Base-by-base conservation (phyloP, 2,888 invertebrate species). In the Epicampocera succincta region DNA sequence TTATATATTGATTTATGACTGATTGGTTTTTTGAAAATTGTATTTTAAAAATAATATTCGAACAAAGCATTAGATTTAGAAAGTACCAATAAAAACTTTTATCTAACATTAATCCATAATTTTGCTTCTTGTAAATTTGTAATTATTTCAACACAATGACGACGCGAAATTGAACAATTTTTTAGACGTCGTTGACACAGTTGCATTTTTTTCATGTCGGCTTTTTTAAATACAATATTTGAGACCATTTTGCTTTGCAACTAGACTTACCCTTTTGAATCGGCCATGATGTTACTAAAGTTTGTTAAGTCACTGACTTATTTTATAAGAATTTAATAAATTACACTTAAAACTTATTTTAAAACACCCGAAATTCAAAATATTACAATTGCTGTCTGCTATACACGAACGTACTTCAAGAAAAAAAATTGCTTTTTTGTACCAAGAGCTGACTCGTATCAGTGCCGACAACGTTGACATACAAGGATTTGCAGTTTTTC, bases 261-360 rank as follows among this genome's bases (percentile, higher is more conserved):
- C 65, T 84, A 80, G 72, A 90, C 90, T 90, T 87, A 91, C 90
- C 90, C 89, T 82, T 91, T 91, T 29, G 91, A 88, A 84, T 91
- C 90, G 84, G 90, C 90, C 90, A 91, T 91, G 60, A n/a, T 68
- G 86, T 83, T 76, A 77, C 42, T 84, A 84, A 73, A 84, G 79
- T 84, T 84, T 75, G 56, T 85, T 69, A 65, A 58, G 46, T 79
- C 72, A 68, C 56, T 84, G 56, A 83, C 82, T 85, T 84, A 83
- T 73, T 80, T 78, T 76, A 75, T 73, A 66, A 68, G 63, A 50
- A 71, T 76, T 73, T 78, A 73, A 80, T 68, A 78, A 80, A 76
- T 79, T 77, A 80, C 63, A 65, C 75, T 60, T 71, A 78, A 76
- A 83, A 80, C 76, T 74, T 68, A 74, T 71, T 17, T 58, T 75